Evolutionary conservation across 37 sponge, comb jelly and placozoan genomes (phyloP).

Genomic region (Agelas oroides): DNA sequence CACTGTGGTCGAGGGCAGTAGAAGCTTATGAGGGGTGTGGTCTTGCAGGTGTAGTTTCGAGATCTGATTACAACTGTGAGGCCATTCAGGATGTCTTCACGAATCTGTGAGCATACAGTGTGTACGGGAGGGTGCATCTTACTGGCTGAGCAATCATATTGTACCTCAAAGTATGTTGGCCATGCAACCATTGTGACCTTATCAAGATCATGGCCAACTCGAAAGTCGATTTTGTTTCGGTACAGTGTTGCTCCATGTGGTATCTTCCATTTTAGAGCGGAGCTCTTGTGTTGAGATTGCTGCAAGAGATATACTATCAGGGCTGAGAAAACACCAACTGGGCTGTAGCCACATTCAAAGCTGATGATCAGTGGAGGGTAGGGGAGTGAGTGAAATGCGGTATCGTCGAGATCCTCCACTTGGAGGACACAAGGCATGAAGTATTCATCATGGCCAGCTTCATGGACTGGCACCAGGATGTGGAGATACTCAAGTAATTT

Average conservation of each 20-base stretch:
- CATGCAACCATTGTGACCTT: no score
- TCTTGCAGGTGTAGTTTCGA: no score
- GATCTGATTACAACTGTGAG: no score
- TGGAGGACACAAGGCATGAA: neutral
- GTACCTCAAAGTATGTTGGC: no score
- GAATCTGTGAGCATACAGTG: no score
- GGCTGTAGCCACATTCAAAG: slow-evolving; percentile 1
- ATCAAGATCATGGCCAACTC: neutral
- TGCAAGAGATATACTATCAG: neutral
- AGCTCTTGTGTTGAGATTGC: neutral
- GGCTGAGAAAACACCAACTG: neutral
- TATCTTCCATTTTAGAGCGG: neutral
- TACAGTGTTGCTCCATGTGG: neutral
- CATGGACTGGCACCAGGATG: no score
- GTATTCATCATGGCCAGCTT: neutral
- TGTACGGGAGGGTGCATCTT: no score
- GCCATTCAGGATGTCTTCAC: no score
- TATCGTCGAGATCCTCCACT: neutral
- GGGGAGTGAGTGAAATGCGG: neutral
- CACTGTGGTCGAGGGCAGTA: no score
- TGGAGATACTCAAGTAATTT: no score
- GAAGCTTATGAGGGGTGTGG: no score
- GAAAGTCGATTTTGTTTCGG: neutral
- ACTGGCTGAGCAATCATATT: no score
- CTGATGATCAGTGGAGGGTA: neutral